Conservation (phyloP, 2,797 vertebrate species). For the Eupleurogrammus muticus region DNA sequence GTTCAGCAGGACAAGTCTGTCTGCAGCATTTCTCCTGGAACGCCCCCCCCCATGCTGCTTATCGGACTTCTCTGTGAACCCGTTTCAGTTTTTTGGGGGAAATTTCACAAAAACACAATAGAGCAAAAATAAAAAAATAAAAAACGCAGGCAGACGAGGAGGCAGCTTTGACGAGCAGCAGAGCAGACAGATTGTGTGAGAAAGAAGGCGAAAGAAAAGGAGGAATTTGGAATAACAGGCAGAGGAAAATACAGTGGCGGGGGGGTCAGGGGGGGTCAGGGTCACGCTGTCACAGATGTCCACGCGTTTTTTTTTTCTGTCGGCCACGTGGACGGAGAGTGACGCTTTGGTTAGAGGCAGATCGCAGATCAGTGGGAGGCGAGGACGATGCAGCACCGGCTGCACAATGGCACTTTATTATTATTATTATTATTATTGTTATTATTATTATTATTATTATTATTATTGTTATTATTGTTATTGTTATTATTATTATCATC, state of each 20-base stretch:
- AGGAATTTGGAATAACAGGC: conserved; percentile 53
- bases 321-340: conserved; percentile 31
- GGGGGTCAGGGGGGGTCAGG: conserved; percentile 29
- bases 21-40: conserved; percentile 9
- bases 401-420: conserved; percentile 30
- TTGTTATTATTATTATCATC: too few species aligned
- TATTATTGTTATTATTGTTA: too few species aligned
- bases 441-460: too few species aligned
- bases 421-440: too few species aligned
- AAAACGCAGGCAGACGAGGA: too few species aligned
- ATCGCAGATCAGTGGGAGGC: conserved; percentile 37
- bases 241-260: conserved; percentile 48
- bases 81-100: conserved; percentile 68
- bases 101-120: conserved; percentile 40
- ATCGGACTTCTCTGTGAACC: conserved; percentile 43
- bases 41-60: conserved; percentile 58
- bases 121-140: conserved; percentile 53
- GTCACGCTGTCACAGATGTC: conserved; percentile 67
- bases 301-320: conserved; percentile 39
- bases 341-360: conserved; percentile 32
- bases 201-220: conserved; percentile 36
- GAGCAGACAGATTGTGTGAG: conserved; percentile 69
- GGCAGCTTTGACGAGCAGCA: conserved; percentile 63
- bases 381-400: conserved; percentile 29
- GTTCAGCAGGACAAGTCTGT: too few species aligned